Conservation (phyloP, 2,888 invertebrate species). For the Ichneumoninae sp. region DNA sequence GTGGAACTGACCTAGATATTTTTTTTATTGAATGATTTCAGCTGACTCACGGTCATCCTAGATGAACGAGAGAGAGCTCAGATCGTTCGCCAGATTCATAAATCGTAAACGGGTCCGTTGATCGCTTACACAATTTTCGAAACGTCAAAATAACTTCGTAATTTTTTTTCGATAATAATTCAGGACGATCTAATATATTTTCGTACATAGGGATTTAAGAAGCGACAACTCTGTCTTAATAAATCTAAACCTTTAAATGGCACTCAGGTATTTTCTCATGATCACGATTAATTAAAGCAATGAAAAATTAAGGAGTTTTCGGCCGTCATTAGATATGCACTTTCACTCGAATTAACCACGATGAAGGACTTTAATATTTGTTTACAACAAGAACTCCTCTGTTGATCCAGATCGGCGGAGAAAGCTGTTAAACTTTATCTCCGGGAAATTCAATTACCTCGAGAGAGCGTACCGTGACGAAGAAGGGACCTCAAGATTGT, state of each 20-base stretch:
- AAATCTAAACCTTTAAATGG: background rate
- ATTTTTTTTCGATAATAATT: background rate
- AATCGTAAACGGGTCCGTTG: constrained; percentile 26
- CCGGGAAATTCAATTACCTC: constrained; percentile 54
- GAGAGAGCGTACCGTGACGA: constrained; percentile 11
- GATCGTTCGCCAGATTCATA: constrained; percentile 15
- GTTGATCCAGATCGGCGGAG: constrained; percentile 1
- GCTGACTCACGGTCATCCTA: constrained; percentile 57
- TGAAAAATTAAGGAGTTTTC: background rate
- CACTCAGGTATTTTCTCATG: background rate
- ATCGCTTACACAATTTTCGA: constrained; percentile 12
- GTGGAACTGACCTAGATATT: constrained; percentile 73
- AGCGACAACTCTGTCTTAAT: background rate
- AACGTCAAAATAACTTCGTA: background rate
- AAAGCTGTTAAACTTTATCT: constrained; percentile 53
- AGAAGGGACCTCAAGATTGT: constrained; percentile 18
- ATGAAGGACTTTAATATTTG: background rate
- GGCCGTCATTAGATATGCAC: background rate
- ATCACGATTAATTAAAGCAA: background rate
- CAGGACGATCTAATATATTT: background rate
- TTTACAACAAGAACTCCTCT: background rate
- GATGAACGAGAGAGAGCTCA: background rate
- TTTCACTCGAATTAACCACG: background rate
- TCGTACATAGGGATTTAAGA: background rate
- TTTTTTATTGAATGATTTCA: constrained; percentile 70